Evolutionary conservation across 2,888 invertebrate genomes (phyloP), one percentile per base, ranked within the genome.

Genomic region (Vanessa cardui): DNA sequence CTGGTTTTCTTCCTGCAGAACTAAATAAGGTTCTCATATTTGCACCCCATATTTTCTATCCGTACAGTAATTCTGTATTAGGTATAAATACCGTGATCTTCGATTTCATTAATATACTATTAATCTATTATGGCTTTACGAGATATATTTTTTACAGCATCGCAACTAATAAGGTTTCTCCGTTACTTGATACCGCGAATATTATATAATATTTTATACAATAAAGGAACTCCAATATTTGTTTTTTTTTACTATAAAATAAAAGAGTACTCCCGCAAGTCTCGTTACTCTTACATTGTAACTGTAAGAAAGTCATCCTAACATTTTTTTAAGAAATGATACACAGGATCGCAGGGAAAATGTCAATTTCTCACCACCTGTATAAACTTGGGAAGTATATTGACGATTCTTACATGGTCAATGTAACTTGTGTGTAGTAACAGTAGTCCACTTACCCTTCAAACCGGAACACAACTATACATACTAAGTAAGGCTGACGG

Each of bases 1-100:
- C 89, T 87, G 82, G 90, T 88, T 85, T 80, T 80, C 85, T 87
- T 88, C 88, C 88, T 82, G 84, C 83, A 85, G 82, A 76, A 78
- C 89, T 88, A 85, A 86, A 90, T 89, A 89, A 83, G 88, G 90
- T 80, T 78, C 79, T 85, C 82, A 82, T 86, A 87, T 88, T 89
- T 88, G 81, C 87, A 86, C 88, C 83, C 87, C 79, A 85, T 83
- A 86, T 69, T 67, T 69, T 64, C 66, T 62, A 62, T 54, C 47
- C n/a, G 9, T 7, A 18, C 50, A 44, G 56, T 70, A 49, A 54
- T 83, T 71, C 85, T 83, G 80, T 79, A 75, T 73, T 71, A 73
- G 77, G 76, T 68, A 67, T 18, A 60, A 59, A 47, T 54, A 56
- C 26, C 39, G 45, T 47, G 52, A 21, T 62, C 31, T 47, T 26